Conservation (phyloP, 2,888 invertebrate species). For the Pollenia labialis region DNA sequence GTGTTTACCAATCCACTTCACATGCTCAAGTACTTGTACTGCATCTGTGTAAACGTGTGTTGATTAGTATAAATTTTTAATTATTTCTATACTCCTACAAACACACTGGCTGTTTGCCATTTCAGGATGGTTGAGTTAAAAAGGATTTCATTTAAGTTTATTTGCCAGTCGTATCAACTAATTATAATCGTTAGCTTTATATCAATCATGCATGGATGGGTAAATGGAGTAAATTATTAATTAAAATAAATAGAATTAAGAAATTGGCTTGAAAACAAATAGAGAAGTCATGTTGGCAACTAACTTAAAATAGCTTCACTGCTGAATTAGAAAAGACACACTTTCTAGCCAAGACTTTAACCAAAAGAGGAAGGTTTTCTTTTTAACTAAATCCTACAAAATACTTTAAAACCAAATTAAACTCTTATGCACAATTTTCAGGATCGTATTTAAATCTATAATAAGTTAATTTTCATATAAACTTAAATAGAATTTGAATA, state of each 20-base stretch:
- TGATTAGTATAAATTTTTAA: constrained; percentile 26
- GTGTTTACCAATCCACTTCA: neutral
- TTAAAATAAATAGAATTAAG: neutral
- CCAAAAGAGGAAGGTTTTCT: too few relatives aligned
- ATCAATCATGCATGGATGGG: neutral
- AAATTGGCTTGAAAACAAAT: neutral
- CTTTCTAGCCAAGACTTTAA: too few relatives aligned
- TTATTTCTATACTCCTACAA: constrained; percentile 8
- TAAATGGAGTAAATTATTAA: constrained; percentile 5
- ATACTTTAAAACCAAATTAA: too few relatives aligned
- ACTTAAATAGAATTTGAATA: too few relatives aligned
- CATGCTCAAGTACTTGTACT: neutral
- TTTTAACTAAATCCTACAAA: too few relatives aligned
- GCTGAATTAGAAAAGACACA: too few relatives aligned
- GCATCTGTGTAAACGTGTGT: neutral
- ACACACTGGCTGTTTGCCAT: neutral
- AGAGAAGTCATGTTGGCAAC: neutral
- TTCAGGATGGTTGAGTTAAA: neutral
- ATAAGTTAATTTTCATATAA: too few relatives aligned
- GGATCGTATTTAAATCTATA: too few relatives aligned
- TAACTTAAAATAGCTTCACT: too few relatives aligned
- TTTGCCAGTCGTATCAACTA: constrained; percentile 19
- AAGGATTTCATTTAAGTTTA: constrained; percentile 37
- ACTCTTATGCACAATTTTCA: too few relatives aligned
- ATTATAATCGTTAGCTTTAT: constrained; percentile 12